Conservation (phyloP, 2,888 invertebrate species). For the Synergus japonicus region DNA sequence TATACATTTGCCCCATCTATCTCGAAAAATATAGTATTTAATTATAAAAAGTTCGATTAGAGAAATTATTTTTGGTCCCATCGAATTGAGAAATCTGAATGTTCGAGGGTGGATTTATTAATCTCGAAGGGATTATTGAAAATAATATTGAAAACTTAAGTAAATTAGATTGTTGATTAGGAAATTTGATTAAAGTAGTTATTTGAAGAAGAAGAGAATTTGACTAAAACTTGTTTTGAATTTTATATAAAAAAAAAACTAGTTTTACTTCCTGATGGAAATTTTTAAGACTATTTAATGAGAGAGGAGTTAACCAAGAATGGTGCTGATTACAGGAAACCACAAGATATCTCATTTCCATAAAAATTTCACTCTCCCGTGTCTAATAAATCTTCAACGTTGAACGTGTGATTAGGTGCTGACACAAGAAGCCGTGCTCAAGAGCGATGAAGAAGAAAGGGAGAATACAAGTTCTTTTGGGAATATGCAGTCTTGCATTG, state of each 20-base stretch:
- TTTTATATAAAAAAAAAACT: background rate
- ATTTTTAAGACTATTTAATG: background rate
- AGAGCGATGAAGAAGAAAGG: conserved; percentile 37
- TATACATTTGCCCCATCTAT: background rate
- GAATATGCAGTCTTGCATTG: conserved; percentile 12
- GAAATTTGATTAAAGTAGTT: background rate
- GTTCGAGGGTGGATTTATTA: background rate
- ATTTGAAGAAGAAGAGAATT: too few species aligned
- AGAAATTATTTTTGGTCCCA: background rate
- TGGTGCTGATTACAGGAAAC: conserved; percentile 28
- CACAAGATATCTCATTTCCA: background rate
- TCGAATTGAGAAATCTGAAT: background rate
- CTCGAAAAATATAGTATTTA: too few species aligned
- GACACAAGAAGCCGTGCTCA: conserved; percentile 24
- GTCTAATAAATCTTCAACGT: conserved; percentile 5
- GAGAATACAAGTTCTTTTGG: conserved; percentile 31
- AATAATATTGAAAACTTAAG: background rate
- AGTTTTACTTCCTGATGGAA: background rate
- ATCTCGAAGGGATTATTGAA: background rate
- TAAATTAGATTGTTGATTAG: background rate
- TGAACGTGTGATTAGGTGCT: conserved; percentile 30
- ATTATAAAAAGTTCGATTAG: too few species aligned
- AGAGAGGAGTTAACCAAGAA: background rate
- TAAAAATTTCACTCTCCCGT: conserved; percentile 11
- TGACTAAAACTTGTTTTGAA: too few species aligned